Base-by-base conservation (phyloP, 2,113 vertebrate species). In the Pygoscelis antarcticus region DNA sequence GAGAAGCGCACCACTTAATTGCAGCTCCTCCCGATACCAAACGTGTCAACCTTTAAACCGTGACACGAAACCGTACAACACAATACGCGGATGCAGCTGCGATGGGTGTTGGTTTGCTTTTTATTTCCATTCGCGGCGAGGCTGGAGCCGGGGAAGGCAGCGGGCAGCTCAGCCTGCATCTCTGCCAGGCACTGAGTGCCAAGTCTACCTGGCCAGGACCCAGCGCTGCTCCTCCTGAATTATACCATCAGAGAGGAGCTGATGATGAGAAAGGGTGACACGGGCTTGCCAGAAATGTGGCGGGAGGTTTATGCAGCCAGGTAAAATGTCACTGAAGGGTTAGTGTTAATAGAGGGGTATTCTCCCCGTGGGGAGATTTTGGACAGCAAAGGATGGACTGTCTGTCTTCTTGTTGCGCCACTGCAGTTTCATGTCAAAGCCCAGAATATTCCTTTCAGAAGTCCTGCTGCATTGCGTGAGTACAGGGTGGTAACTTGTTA, bases 191-290 rank as follows among this genome's bases (percentile, higher is more conserved):
- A 34, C 49, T 1, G 4, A 65, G 91, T 94, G 96, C 97, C 97
- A 97, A 65, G 55, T 89, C 70, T 83, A 75, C 78, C 95, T 97
- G 96, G 97, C 97, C 78, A 30, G 72, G 32, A 52, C 88, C 95
- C 97, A 98, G 64, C 8, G 2, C 84, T 81, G 32, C 81, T 95
- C 44, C 57, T 95, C 81, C 78, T 87, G 84, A 93, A 93, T 96
- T 62, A 78, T 80, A 64, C 76, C 62, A 52, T 75, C 93, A 83
- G 79, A 89, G 27, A 75, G 86, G 66, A 89, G 84, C 84, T 89
- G 93, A 16, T 60, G 95, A 87, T 62, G 89, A 80, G 84, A 70
- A 89, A 58, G 38, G 84, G 94, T 26, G 87, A 93, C 32, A n/a
- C 57, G 52, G 47, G 70, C 83, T 93, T 58, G 90, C 76, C 96